phyloP scores from a whole-genome alignment of 2,113 vertebrate species.

The Thamnophis sirtalis region DNA sequence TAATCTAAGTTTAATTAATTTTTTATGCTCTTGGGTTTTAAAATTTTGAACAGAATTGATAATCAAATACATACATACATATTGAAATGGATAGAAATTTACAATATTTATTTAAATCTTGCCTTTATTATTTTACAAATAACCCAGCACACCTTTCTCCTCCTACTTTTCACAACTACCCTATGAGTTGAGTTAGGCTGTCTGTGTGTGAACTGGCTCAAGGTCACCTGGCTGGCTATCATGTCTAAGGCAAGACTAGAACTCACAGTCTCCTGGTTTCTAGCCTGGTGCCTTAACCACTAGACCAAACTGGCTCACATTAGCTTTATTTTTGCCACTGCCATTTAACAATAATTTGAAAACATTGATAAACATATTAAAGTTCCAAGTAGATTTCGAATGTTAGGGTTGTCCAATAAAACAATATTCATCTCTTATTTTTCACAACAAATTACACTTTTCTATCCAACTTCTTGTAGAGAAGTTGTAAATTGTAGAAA shows the following conservation, averaged over 20 bases:
- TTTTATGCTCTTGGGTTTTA: neutral
- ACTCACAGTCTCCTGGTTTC: too few relatives aligned
- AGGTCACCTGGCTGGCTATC: too few relatives aligned
- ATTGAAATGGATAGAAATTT: neutral
- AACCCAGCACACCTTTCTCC: too few relatives aligned
- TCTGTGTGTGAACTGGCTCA: too few relatives aligned
- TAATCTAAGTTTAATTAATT: neutral
- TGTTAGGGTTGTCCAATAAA: neutral
- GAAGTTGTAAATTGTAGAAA: neutral
- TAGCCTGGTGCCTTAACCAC: too few relatives aligned
- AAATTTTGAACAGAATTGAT: neutral
- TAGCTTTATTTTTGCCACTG: neutral
- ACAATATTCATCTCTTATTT: neutral
- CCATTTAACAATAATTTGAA: neutral
- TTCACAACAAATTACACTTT: neutral
- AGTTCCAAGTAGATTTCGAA: neutral
- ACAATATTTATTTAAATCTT: neutral
- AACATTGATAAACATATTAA: neutral
- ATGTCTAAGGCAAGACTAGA: too few relatives aligned
- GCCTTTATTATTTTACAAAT: too few relatives aligned
- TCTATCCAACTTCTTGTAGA: neutral
- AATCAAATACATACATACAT: neutral
- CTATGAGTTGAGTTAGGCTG: too few relatives aligned
- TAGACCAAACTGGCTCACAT: too few relatives aligned
- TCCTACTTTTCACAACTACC: too few relatives aligned